Conservation (phyloP, 2,888 invertebrate species). For the Dasysyrphus tricinctus region DNA sequence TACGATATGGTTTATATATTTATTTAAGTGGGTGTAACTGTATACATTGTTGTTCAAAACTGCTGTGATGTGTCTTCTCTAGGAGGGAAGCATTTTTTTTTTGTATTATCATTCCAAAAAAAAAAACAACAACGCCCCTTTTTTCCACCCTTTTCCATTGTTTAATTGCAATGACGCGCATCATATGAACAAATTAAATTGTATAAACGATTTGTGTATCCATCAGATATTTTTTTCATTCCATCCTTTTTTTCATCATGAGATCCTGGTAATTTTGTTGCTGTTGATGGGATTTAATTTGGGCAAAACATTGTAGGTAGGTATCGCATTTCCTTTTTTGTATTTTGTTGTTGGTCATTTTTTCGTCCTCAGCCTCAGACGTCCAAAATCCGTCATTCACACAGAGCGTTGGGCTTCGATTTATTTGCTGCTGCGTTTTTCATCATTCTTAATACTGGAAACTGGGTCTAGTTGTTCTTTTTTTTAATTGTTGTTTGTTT, state of each 20-base stretch:
- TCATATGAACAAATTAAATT: conserved; percentile 73
- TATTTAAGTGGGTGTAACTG: conserved; percentile 42
- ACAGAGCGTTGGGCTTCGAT: conserved; percentile 43
- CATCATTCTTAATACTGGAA: conserved; percentile 38
- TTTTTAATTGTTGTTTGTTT: conserved; percentile 11
- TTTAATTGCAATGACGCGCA: conserved; percentile 72
- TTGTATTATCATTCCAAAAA: background rate
- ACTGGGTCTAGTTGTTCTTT: conserved; percentile 45
- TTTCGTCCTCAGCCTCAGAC: conserved; percentile 1
- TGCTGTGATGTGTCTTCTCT: background rate
- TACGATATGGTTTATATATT: conserved; percentile 21
- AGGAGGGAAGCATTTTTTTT: background rate
- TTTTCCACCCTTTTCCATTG: conserved; percentile 24
- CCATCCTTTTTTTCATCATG: conserved; percentile 13
- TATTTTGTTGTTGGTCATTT: conserved; percentile 30
- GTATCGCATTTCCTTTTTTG: background rate
- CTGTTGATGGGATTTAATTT: conserved; percentile 60
- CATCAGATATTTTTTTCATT: conserved; percentile 28
- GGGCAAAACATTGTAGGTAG: conserved; percentile 15
- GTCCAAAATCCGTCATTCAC: conserved; percentile 52
- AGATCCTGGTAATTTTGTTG: conserved; percentile 48
- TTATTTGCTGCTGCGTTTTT: conserved; percentile 37
- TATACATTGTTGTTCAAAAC: conserved; percentile 15
- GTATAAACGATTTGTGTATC: conserved; percentile 54
- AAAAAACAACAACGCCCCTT: conserved; percentile 6